phyloP scores from a whole-genome alignment of 2,113 vertebrate species.

The Erpornis zantholeuca region DNA sequence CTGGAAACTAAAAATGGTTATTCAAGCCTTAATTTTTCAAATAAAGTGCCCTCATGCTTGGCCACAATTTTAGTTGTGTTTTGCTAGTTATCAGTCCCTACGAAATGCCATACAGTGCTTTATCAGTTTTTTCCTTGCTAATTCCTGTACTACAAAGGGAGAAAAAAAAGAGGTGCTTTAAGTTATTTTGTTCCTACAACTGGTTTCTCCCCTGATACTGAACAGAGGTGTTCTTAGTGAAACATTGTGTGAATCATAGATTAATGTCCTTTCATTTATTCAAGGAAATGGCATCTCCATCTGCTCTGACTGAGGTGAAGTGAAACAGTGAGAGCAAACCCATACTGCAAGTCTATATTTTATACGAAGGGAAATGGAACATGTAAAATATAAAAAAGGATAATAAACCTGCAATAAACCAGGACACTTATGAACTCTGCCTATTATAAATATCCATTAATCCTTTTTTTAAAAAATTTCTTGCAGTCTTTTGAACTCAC shows the following conservation, averaged over 20 bases:
- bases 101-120: neutral
- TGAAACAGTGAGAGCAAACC: neutral
- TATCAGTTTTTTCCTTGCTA: neutral
- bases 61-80: neutral
- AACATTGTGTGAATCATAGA: neutral
- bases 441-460: neutral
- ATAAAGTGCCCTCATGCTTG: neutral
- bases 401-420: neutral
- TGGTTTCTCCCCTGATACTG: neutral
- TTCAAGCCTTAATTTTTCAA: neutral
- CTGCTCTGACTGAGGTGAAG: neutral
- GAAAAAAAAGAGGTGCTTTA: neutral
- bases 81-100: neutral
- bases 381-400: neutral
- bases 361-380: neutral
- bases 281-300: neutral
- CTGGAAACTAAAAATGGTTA: neutral
- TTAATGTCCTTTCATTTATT: neutral
- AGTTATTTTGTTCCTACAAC: neutral
- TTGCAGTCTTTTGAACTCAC: neutral
- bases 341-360: neutral
- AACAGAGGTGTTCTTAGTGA: neutral
- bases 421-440: neutral
- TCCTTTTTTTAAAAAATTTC: neutral
- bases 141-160: neutral